Conservation (phyloP, 2,888 invertebrate genomes). For the Oscheius sp. region DNA sequence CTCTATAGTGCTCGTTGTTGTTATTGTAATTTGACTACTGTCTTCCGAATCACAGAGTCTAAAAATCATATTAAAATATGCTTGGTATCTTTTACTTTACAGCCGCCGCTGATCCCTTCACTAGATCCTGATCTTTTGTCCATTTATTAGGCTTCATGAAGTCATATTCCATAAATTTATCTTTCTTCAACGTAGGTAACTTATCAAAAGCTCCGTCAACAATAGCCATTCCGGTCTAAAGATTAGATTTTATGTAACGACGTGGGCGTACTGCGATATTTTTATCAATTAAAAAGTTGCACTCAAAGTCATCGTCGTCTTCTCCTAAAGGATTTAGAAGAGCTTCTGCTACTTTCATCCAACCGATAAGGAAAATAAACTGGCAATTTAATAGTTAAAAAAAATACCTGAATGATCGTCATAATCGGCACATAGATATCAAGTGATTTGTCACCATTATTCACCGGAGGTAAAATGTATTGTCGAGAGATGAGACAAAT, state of each 20-base stretch:
- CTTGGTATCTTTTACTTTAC: no score
- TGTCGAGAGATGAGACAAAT: slow-evolving; percentile 51
- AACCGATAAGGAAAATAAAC: slow-evolving; percentile 35
- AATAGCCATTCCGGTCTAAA: slow-evolving; percentile 54
- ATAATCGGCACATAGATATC: slow-evolving; percentile 54
- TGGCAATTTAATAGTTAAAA: slow-evolving; percentile 26
- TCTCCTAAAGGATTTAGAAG: slow-evolving; percentile 64
- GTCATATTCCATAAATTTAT: slow-evolving; percentile 44
- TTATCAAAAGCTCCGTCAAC: slow-evolving; percentile 44
- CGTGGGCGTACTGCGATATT: slow-evolving; percentile 41
- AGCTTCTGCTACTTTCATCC: slow-evolving; percentile 62
- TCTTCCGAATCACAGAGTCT: neutral
- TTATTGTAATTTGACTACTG: neutral
- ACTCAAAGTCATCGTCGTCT: slow-evolving; percentile 67
- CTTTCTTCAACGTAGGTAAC: slow-evolving; percentile 38
- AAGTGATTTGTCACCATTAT: slow-evolving; percentile 14
- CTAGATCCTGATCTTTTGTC: slow-evolving; percentile 12
- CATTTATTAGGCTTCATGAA: slow-evolving; percentile 31
- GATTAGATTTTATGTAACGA: neutral
- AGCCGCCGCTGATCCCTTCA: slow-evolving; percentile 43
- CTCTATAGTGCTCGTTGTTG: slow-evolving; percentile 4
- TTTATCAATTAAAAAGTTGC: slow-evolving; percentile 56
- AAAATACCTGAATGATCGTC: slow-evolving; percentile 58
- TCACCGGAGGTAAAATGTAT: slow-evolving; percentile 33
- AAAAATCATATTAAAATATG: neutral